These are phyloP conservation scores for Prosopocoilus inquinatus DNA, from an alignment of 2,888 invertebrate species.

Conservation along the genomic window DNA sequence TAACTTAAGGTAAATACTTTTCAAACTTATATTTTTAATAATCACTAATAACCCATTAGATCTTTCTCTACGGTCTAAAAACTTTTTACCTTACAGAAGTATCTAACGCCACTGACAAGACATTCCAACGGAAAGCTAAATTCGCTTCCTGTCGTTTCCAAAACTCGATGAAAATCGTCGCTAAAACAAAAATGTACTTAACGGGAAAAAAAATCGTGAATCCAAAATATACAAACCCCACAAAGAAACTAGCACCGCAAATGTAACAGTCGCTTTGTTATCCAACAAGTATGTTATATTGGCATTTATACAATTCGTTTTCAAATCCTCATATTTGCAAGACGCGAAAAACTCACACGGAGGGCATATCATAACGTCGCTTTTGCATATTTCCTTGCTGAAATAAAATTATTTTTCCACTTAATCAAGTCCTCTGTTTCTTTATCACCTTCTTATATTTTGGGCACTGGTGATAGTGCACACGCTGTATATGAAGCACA, in stretches of 20 bases:
- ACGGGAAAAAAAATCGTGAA: not conserved
- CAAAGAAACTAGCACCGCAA: constrained; percentile 78
- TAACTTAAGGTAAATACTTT: too few species aligned
- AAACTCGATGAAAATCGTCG: constrained; percentile 31
- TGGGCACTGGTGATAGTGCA: constrained; percentile 19
- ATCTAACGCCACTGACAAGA: not conserved
- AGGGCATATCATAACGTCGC: constrained; percentile 74
- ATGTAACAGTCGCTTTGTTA: constrained; percentile 74
- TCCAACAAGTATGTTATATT: constrained; percentile 77
- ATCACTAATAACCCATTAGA: too few species aligned
- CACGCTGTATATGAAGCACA: constrained; percentile 50
- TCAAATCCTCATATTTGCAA: constrained; percentile 73
- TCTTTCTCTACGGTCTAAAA: too few species aligned
- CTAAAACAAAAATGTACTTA: constrained; percentile 23
- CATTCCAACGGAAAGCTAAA: not conserved
- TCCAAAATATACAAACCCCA: constrained; percentile 56
- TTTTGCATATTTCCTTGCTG: constrained; percentile 57
- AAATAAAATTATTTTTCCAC: constrained; percentile 8
- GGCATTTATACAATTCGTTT: constrained; percentile 69
- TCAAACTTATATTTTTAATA: too few species aligned
- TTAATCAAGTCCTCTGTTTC: not conserved
- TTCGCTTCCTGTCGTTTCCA: constrained; percentile 30
- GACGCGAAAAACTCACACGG: constrained; percentile 64
- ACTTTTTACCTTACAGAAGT: not conserved
- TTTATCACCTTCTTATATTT: not conserved